Percentiles rank a stretch among this genome's conserved stretches.
phyloP scores from a whole-genome alignment of 2,113 vertebrate species.

The Callospermophilus lateralis region DNA sequence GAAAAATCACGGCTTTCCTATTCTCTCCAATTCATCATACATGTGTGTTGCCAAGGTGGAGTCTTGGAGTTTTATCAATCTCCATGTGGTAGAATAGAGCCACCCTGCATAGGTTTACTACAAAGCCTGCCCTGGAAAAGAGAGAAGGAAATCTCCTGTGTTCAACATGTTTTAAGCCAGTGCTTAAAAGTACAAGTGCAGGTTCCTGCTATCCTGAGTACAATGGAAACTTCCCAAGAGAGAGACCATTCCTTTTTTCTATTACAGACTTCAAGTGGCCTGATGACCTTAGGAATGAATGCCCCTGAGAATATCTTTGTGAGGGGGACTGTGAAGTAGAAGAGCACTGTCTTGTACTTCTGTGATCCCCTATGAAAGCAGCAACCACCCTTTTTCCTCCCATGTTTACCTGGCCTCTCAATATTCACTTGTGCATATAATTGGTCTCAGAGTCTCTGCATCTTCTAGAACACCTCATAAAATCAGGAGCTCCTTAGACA shows the following conservation, averaged over 20 bases:
- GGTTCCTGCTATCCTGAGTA: neutral
- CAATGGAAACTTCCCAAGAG: neutral
- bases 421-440: neutral
- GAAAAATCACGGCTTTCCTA: slow-evolving; percentile 54
- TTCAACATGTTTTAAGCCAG: neutral
- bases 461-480: neutral
- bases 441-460: neutral
- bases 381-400: neutral
- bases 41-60: neutral
- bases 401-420: neutral
- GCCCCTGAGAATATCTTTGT: neutral
- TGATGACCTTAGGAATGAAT: neutral
- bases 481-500: neutral
- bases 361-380: neutral
- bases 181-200: neutral
- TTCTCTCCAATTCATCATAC: slow-evolving; percentile 23
- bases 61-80: neutral
- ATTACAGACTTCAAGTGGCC: neutral
- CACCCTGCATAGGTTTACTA: neutral
- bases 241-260: neutral
- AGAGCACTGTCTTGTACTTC: neutral
- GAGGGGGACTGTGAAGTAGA: neutral
- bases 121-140: neutral
- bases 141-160: neutral
- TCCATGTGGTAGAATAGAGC: neutral